These are phyloP conservation scores for Margaritifera margaritifera DNA, from an alignment of 2,888 invertebrate genomes.

Conservation along the genomic window DNA sequence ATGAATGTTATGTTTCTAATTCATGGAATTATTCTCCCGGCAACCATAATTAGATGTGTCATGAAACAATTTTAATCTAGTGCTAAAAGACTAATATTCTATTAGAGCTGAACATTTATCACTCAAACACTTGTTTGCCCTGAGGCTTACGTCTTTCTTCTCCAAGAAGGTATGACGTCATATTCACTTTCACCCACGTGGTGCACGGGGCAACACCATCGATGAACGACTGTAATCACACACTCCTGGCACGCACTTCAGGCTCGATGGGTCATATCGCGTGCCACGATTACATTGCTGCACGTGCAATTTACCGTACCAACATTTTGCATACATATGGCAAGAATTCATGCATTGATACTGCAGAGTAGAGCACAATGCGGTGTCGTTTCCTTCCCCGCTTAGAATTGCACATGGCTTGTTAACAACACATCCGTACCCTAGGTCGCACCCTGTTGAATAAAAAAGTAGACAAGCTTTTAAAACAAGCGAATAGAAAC, in stretches of 20 bases:
- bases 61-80: too few species aligned
- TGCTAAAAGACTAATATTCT: too few species aligned
- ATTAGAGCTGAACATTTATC: too few species aligned
- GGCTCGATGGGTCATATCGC: conserved; percentile 5
- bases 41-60: too few species aligned
- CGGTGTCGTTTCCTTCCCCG: conserved; percentile 8
- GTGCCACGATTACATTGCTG: conserved; percentile 30
- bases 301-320: conserved; percentile 24
- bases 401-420: conserved; percentile 18
- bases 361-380: conserved; percentile 7
- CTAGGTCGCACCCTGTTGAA: conserved; percentile 35
- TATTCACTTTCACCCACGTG: too few species aligned
- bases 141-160: too few species aligned
- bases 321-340: conserved; percentile 34
- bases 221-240: neutral
- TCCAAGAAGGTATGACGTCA: too few species aligned
- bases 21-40: too few species aligned
- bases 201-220: neutral
- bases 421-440: conserved; percentile 28
- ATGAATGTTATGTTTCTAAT: too few species aligned
- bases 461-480: neutral
- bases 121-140: too few species aligned
- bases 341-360: conserved; percentile 24
- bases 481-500: too few species aligned
- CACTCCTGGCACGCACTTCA: neutral